A percentile compares a stretch with the other conserved stretches of the same genome.
Conservation (phyloP, 2,888 invertebrate species). For the Entomobrya multifasciata region DNA sequence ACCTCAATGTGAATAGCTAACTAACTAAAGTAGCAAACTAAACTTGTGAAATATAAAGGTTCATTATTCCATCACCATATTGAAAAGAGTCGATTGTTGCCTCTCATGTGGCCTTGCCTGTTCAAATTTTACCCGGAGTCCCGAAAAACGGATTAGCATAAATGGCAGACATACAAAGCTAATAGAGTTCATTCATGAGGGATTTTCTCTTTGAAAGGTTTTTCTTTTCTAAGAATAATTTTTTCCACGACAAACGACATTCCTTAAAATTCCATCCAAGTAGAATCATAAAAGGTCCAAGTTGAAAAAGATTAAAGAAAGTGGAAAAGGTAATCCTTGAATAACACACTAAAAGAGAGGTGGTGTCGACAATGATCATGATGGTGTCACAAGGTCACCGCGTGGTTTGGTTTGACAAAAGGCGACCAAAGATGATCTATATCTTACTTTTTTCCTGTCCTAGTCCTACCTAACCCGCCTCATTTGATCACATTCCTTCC, state of each 20-base stretch:
- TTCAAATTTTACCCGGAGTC: too few species aligned
- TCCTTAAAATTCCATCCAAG: too few species aligned
- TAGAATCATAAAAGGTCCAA: neutral
- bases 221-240: too few species aligned
- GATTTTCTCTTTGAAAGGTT: too few species aligned
- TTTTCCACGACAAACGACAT: too few species aligned
- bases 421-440: slow-evolving; percentile 1
- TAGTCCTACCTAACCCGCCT: too few species aligned
- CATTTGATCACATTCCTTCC: too few species aligned
- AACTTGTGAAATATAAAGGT: neutral
- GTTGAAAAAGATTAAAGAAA: neutral
- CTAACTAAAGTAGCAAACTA: neutral
- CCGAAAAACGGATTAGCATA: slow-evolving; percentile 8
- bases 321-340: neutral
- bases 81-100: slow-evolving; percentile 1
- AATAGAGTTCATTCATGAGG: neutral
- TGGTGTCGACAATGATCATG: neutral
- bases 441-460: neutral
- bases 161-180: neutral
- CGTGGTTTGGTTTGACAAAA: neutral
- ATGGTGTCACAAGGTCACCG: slow-evolving; percentile 17
- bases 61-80: slow-evolving; percentile 8
- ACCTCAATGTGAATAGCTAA: neutral
- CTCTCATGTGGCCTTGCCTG: neutral
- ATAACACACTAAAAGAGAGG: neutral